Percentiles rank a stretch among this genome's conserved stretches.
Conservation (phyloP, 2,888 invertebrate species). For the Strigamia transsilvanica region DNA sequence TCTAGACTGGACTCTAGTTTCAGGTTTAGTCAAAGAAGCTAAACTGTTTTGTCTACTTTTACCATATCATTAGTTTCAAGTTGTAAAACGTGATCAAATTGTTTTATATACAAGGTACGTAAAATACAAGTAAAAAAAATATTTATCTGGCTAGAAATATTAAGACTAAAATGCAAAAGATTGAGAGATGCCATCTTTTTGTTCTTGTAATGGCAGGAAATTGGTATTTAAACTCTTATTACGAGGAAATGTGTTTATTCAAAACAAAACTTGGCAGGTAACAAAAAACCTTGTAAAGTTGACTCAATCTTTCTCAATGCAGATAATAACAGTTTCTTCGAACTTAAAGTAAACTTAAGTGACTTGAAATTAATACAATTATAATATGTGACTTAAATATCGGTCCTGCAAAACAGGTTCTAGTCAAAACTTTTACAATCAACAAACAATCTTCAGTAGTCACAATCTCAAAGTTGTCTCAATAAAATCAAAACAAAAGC, state of each 20-base stretch:
- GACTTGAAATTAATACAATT: too few relatives aligned
- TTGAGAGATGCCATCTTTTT: not conserved
- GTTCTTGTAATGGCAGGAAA: not conserved
- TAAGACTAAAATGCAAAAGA: not conserved
- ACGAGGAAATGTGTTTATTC: not conserved
- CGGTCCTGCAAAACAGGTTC: too few relatives aligned
- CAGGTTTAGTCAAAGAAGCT: slow-evolving; percentile 7
- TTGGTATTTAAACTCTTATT: not conserved
- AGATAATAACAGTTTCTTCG: too few relatives aligned
- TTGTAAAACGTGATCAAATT: not conserved
- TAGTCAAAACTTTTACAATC: too few relatives aligned
- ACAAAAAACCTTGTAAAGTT: too few relatives aligned
- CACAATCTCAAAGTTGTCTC: too few relatives aligned
- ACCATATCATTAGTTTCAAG: not conserved
- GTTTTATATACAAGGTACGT: not conserved
- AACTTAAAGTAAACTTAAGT: too few relatives aligned
- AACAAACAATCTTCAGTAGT: too few relatives aligned
- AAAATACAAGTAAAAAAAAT: not conserved
- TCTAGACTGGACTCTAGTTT: not conserved
- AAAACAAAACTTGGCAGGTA: not conserved
- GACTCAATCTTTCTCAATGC: too few relatives aligned
- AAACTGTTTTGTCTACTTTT: not conserved
- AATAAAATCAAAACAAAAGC: too few relatives aligned
- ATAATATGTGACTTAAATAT: too few relatives aligned
- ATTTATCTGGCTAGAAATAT: not conserved